Evolutionary conservation across 1,140 invertebrate species (phyloP), one percentile per base, ranked within the genome.

Genomic region (Watersipora subatra): DNA sequence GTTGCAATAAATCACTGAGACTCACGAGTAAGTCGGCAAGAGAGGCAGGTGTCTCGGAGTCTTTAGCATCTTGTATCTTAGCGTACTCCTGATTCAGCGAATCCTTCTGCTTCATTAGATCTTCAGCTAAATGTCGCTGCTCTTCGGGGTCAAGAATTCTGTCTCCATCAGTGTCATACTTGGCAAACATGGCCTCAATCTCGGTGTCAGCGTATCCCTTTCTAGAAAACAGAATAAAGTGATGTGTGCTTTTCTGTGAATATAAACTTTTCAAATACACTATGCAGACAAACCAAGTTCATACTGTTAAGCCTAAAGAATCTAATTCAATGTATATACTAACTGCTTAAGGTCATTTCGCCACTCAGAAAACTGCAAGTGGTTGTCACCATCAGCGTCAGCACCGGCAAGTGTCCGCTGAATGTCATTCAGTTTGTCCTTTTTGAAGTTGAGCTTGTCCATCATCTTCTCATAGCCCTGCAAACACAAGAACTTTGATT

Each of bases 261-360:
- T n/a, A n/a, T n/a, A n/a, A n/a, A n/a, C n/a, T n/a, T n/a, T n/a
- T n/a, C n/a, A n/a, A n/a, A n/a, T n/a, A n/a, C n/a, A n/a, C n/a
- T n/a, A n/a, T n/a, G n/a, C n/a, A n/a, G n/a, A n/a, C n/a, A n/a
- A n/a, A n/a, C n/a, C n/a, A n/a, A n/a, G n/a, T n/a, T n/a, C n/a
- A n/a, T n/a, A n/a, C n/a, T n/a, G n/a, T n/a, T n/a, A n/a, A n/a
- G n/a, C n/a, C n/a, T n/a, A n/a, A n/a, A n/a, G n/a, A n/a, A n/a
- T n/a, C n/a, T n/a, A n/a, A n/a, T n/a, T n/a, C n/a, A n/a, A n/a
- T n/a, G n/a, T 46, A 12, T 46, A 46, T 12, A 46, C 72, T 71
- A 67, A 80, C 79, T 71, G 74, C 68, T 80, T 80, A 85, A 99
- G 90, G 83, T 98, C 92, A 84, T 93, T 79, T 27, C 80, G 69